Evolutionary conservation across 1,140 invertebrate genomes (phyloP).

Genomic region (Caenorhabditis latens): DNA sequence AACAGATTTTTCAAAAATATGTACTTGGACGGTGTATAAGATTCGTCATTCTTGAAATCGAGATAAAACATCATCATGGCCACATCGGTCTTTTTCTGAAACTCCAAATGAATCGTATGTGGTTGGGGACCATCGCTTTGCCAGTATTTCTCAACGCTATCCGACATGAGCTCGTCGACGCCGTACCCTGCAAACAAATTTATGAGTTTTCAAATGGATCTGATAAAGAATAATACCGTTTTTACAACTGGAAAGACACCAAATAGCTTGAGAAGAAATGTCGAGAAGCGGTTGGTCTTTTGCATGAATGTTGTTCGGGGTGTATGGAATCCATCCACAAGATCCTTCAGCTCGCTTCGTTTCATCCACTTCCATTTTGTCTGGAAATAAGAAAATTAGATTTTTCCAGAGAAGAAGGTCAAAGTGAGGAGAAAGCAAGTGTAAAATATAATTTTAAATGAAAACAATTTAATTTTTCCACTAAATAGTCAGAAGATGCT

Average conservation of each 20-base stretch:
- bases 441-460: too few relatives aligned
- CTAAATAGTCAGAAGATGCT: too few relatives aligned
- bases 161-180: constrained; percentile 52
- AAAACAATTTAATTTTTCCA: too few relatives aligned
- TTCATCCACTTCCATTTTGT: not conserved
- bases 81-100: constrained; percentile 59
- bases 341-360: not conserved
- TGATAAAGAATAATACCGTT: not conserved
- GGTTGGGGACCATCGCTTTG: constrained; percentile 64
- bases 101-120: constrained; percentile 59
- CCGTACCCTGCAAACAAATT: constrained; percentile 41
- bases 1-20: not conserved
- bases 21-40: constrained; percentile 61
- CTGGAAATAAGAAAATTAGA: not conserved
- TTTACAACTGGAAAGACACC: constrained; percentile 62
- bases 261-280: constrained; percentile 30
- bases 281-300: constrained; percentile 43
- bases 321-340: not conserved
- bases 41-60: constrained; percentile 62
- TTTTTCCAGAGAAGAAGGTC: not conserved
- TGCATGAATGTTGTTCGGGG: constrained; percentile 2
- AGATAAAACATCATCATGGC: constrained; percentile 59
- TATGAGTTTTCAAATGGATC: not conserved
- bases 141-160: constrained; percentile 61
- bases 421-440: too few relatives aligned